Evolutionary conservation across 2,888 invertebrate genomes (phyloP).

Genomic region (Colletes collaris): DNA sequence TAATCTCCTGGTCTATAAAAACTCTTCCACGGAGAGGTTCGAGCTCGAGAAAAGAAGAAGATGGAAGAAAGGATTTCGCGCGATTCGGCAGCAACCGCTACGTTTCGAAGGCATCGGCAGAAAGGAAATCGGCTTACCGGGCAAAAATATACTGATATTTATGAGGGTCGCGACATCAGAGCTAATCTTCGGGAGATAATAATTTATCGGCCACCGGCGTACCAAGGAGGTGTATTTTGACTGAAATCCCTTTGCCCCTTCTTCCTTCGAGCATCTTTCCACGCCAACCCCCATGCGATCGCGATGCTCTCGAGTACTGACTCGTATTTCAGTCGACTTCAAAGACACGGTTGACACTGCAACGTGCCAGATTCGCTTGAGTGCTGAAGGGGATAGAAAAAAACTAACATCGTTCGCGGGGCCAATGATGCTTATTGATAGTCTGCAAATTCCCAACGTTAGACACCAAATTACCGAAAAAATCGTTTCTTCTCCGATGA

Average conservation of each 20-base stretch:
- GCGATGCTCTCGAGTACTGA: slow-evolving; percentile 39
- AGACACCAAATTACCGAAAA: not conserved
- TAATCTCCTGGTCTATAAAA: slow-evolving; percentile 81
- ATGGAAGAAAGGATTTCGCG: slow-evolving; percentile 71
- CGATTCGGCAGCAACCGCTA: slow-evolving; percentile 78
- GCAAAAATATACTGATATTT: slow-evolving; percentile 82
- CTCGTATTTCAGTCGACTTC: slow-evolving; percentile 59
- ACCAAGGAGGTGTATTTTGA: slow-evolving; percentile 76
- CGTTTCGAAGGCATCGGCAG: slow-evolving; percentile 80
- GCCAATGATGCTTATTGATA: slow-evolving; percentile 20
- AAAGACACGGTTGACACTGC: slow-evolving; percentile 53
- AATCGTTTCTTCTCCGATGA: not conserved
- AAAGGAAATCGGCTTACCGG: slow-evolving; percentile 82
- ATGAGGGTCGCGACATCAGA: slow-evolving; percentile 82
- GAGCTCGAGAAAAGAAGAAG: slow-evolving; percentile 42
- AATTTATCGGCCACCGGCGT: slow-evolving; percentile 79
- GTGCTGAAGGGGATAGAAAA: not conserved
- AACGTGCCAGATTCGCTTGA: slow-evolving; percentile 1
- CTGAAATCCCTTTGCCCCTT: slow-evolving; percentile 70
- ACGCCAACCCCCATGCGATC: slow-evolving; percentile 38
- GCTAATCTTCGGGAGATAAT: slow-evolving; percentile 82
- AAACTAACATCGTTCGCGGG: not conserved
- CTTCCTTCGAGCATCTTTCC: slow-evolving; percentile 55
- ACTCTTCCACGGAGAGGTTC: slow-evolving; percentile 64
- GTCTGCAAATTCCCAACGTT: not conserved